These are phyloP conservation scores for Melanogrammus aeglefinus DNA, from an alignment of 2,797 vertebrate species.

Conservation along the genomic window DNA sequence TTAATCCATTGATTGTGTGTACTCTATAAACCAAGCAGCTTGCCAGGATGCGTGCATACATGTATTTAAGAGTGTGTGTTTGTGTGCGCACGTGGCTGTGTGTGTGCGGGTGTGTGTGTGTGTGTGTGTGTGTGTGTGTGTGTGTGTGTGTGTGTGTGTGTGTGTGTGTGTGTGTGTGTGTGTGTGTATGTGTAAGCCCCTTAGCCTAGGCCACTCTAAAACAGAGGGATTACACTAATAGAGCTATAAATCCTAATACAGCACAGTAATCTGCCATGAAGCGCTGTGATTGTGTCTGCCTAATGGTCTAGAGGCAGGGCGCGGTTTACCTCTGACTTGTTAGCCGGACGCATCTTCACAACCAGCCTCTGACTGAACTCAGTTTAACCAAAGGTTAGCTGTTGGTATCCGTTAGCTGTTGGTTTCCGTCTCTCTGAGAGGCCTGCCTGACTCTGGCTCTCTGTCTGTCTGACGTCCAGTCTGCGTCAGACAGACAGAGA, in stretches of 20 bases:
- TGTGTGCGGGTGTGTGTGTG: neutral
- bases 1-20: slow-evolving; percentile 75
- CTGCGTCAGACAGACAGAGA: neutral
- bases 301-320: slow-evolving; percentile 70
- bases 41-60: slow-evolving; percentile 64
- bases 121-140: too few species aligned
- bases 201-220: slow-evolving; percentile 72
- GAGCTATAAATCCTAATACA: slow-evolving; percentile 75
- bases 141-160: slow-evolving; percentile 38
- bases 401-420: neutral
- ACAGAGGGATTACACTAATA: slow-evolving; percentile 80
- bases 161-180: slow-evolving; percentile 5
- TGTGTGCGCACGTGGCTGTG: slow-evolving; percentile 37
- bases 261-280: slow-evolving; percentile 76
- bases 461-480: neutral
- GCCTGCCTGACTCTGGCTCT: neutral
- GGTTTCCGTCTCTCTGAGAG: neutral
- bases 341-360: slow-evolving; percentile 53
- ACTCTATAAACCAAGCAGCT: slow-evolving; percentile 68
- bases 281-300: slow-evolving; percentile 73
- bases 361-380: slow-evolving; percentile 36
- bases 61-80: slow-evolving; percentile 54
- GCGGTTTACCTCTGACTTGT: slow-evolving; percentile 68
- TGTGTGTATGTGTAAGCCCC: slow-evolving; percentile 66
- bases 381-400: neutral